These are phyloP conservation scores for Taeniopygia guttata DNA, from an alignment of 2,797 vertebrate genomes.

Conservation along the genomic window DNA sequence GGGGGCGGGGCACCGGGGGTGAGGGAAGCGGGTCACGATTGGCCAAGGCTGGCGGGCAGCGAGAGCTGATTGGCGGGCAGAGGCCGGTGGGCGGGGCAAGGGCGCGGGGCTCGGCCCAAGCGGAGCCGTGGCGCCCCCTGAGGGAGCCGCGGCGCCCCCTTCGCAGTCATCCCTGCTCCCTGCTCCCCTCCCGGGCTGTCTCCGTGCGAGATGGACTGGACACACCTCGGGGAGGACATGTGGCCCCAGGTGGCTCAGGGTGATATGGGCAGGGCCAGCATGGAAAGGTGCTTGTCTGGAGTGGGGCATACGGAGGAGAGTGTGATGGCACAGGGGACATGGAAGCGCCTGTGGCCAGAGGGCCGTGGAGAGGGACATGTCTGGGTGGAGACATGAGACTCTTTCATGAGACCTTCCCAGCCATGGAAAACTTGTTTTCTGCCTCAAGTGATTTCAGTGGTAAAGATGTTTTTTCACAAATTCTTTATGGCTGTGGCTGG, in stretches of 20 bases:
- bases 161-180: too few species aligned
- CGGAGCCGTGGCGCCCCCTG: too few species aligned
- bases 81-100: not conserved
- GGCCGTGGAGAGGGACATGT: not conserved
- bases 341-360: not conserved
- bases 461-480: not conserved
- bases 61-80: not conserved
- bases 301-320: not conserved
- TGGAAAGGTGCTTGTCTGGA: not conserved
- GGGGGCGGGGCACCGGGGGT: too few species aligned
- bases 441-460: not conserved
- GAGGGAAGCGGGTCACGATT: not conserved
- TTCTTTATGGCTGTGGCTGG: not conserved
- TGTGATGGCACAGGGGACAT: not conserved
- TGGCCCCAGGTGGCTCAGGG: not conserved
- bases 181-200: not conserved
- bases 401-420: not conserved
- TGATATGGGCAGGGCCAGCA: not conserved
- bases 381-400: not conserved
- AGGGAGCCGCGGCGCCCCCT: too few species aligned
- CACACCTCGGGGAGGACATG: not conserved
- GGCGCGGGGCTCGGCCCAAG: not conserved
- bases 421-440: not conserved
- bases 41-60: not conserved
- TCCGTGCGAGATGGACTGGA: too few species aligned